Conservation (phyloP, 92 coral and sea anemone genomes). For the Bergia puertoricense region DNA sequence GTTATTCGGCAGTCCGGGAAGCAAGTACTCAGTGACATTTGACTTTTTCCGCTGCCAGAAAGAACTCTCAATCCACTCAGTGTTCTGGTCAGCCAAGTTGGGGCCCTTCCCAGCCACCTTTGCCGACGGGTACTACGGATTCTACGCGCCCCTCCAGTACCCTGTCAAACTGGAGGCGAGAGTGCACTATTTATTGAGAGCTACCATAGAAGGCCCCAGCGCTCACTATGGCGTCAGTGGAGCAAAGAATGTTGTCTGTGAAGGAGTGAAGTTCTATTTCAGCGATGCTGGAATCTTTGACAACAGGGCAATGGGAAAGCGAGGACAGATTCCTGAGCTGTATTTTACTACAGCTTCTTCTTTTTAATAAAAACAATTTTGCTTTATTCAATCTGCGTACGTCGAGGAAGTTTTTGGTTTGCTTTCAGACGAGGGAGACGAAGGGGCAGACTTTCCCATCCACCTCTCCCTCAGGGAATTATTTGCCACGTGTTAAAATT, state of each 20-base stretch:
- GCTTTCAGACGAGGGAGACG: no score
- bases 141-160: conserved; percentile 33
- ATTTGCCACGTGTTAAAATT: no score
- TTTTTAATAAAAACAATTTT: no score
- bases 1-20: conserved; percentile 32
- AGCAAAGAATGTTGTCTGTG: conserved; percentile 20
- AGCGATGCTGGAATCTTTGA: conserved; percentile 41
- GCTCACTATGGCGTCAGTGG: conserved; percentile 36
- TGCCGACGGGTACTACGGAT: conserved; percentile 21
- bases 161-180: conserved; percentile 38
- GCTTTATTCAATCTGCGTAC: no score
- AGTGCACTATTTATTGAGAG: conserved; percentile 39
- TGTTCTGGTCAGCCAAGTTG: conserved; percentile 36
- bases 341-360: conserved; percentile 28
- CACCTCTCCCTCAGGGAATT: no score
- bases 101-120: conserved; percentile 24
- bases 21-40: conserved; percentile 23
- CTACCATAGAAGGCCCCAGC: conserved; percentile 36
- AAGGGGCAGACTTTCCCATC: no score
- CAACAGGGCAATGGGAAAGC: conserved; percentile 35
- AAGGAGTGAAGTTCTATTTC: conserved; percentile 34
- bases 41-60: conserved; percentile 43
- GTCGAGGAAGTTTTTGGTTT: no score
- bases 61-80: conserved; percentile 38
- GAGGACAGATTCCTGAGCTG: conserved; percentile 42